Conservation (phyloP, 2,797 vertebrate genomes). For the Crocidura indochinensis region DNA sequence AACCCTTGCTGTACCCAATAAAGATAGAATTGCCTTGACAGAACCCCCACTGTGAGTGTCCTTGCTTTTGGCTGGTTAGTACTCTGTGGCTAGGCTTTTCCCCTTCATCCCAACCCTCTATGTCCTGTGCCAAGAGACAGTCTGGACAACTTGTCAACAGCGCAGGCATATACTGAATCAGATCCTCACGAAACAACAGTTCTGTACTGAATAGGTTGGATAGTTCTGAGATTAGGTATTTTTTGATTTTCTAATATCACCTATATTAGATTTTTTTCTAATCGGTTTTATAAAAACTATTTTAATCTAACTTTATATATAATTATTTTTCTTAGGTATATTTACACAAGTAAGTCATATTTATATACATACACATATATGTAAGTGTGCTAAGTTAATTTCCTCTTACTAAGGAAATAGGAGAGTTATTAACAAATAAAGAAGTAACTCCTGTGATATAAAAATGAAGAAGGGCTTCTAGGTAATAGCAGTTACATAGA, state of each 20-base stretch:
- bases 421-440: background rate
- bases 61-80: too few relatives aligned
- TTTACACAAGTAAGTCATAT: too few relatives aligned
- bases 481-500: background rate
- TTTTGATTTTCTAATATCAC: conserved; percentile 38
- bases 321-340: background rate
- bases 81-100: too few relatives aligned
- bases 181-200: too few relatives aligned
- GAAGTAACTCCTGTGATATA: background rate
- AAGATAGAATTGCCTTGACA: too few relatives aligned
- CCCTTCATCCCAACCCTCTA: too few relatives aligned
- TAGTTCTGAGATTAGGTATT: background rate
- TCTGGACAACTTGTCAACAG: too few relatives aligned
- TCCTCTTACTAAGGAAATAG: conserved; percentile 4
- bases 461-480: background rate
- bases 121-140: too few relatives aligned
- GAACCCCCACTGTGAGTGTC: too few relatives aligned
- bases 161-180: too few relatives aligned
- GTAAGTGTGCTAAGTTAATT: conserved; percentile 10
- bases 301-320: background rate
- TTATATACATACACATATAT: background rate
- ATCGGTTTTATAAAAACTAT: background rate
- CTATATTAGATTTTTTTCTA: background rate
- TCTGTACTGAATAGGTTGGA: too few relatives aligned
- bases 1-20: too few relatives aligned